Conservation (phyloP, 2,888 invertebrate species). For the Acrobasis suavella region DNA sequence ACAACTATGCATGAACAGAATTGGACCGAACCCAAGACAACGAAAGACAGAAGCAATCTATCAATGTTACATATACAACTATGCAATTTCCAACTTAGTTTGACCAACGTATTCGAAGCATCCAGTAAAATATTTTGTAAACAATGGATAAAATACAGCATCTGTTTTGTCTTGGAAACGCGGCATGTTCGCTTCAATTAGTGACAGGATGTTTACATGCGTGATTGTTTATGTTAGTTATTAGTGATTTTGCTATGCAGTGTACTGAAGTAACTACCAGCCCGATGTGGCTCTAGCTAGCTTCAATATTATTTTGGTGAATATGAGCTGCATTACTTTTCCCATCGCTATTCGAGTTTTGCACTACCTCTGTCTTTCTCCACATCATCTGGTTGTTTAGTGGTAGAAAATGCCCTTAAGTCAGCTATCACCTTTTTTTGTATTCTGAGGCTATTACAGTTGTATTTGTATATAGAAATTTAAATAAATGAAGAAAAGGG, state of each 20-base stretch:
- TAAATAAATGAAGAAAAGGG: too few relatives aligned
- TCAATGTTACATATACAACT: constrained; percentile 17
- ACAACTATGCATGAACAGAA: constrained; percentile 17
- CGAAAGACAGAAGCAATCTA: constrained; percentile 21
- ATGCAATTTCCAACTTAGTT: constrained; percentile 19
- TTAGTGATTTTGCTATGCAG: constrained; percentile 34
- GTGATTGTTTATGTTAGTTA: constrained; percentile 44
- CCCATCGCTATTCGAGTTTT: too few relatives aligned
- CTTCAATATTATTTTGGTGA: too few relatives aligned
- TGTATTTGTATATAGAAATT: too few relatives aligned
- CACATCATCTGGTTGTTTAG: too few relatives aligned
- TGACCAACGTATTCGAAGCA: constrained; percentile 21
- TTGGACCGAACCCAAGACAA: constrained; percentile 15
- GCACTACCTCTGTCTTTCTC: too few relatives aligned
- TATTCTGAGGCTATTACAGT: too few relatives aligned
- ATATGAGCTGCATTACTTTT: too few relatives aligned
- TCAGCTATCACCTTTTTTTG: too few relatives aligned
- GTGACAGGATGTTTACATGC: constrained; percentile 64
- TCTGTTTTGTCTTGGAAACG: constrained; percentile 55
- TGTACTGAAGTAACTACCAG: constrained; percentile 11
- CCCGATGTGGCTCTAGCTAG: background rate
- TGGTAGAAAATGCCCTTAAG: too few relatives aligned
- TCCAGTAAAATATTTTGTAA: constrained; percentile 41
- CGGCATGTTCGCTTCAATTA: constrained; percentile 51
- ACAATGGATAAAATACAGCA: constrained; percentile 55